phyloP scores from a whole-genome alignment of 2,797 vertebrate species.

The Euphonia xanthogaster region DNA sequence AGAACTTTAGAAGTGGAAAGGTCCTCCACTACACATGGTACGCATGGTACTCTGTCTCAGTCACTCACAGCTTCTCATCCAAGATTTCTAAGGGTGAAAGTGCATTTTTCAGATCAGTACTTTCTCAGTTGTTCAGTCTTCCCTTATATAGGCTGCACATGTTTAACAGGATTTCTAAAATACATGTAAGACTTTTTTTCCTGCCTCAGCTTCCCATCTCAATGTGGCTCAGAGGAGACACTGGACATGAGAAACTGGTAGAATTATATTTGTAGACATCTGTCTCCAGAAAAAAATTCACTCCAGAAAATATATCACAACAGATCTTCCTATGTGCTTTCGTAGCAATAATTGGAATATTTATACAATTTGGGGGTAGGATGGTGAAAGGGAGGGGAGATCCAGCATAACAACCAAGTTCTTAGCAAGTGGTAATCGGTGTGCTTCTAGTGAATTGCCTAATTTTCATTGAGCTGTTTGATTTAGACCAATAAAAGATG shows the following conservation, averaged over 20 bases:
- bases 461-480: background rate
- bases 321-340: background rate
- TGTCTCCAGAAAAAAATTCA: background rate
- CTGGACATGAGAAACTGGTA: background rate
- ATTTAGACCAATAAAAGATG: background rate
- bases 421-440: background rate
- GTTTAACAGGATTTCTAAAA: background rate
- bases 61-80: background rate
- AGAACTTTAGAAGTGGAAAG: background rate
- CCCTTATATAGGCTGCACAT: background rate
- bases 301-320: background rate
- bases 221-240: background rate
- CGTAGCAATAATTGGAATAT: background rate
- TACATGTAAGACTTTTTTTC: background rate
- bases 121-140: background rate
- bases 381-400: background rate
- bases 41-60: background rate
- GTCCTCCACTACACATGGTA: background rate
- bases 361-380: background rate
- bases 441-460: background rate
- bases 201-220: background rate
- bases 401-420: background rate
- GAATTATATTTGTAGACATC: background rate
- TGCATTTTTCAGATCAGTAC: background rate
- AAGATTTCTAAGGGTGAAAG: background rate